Evolutionary conservation across 2,888 invertebrate species (phyloP), one percentile per base, ranked within the genome.

Genomic region (Melipona beecheii): DNA sequence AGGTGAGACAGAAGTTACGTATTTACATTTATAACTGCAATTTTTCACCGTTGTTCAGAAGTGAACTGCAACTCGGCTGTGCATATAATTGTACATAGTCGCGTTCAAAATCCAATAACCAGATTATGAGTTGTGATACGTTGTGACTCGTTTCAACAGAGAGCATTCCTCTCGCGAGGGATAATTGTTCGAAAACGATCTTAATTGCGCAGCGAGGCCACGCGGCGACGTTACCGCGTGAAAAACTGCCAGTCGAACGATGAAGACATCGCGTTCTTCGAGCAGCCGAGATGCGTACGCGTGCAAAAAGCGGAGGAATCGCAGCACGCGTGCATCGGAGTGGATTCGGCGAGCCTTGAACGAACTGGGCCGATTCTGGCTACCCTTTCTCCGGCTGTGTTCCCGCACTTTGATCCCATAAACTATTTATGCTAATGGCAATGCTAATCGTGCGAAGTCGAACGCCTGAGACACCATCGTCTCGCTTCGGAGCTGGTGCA

Each of bases 381-480:
- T 69, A 74, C 87, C 84, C 86, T 88, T 90, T 91, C 88, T 83
- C 84, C 82, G 65, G 50, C 56, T 78, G 64, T 77, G 62, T 54
- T 50, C 43, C 9, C 80, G 75, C 82, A 69, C 77, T 82, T 71
- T 83, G 85, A 79, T 81, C 82, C 78, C 88, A 83, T 87, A 85
- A 90, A 91, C 81, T 76, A 85, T 91, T 86, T 91, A 88, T 86
- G 90, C 88, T 87, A 87, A 91, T 88, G 88, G 75, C 75, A 85
- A 84, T 84, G 89, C 86, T 89, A 86, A 89, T 90, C 90, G 86
- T 78, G 80, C 82, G 84, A 86, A 87, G 86, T 87, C 85, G 27
- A 70, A 66, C 77, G 71, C 78, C 76, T 52, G 78, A 75, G 65
- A 86, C 81, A 86, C 64, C 79, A 74, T 89, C 79, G 78, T 68